phyloP scores from a whole-genome alignment of 1,140 invertebrate genomes.

The Lucilia cuprina region DNA sequence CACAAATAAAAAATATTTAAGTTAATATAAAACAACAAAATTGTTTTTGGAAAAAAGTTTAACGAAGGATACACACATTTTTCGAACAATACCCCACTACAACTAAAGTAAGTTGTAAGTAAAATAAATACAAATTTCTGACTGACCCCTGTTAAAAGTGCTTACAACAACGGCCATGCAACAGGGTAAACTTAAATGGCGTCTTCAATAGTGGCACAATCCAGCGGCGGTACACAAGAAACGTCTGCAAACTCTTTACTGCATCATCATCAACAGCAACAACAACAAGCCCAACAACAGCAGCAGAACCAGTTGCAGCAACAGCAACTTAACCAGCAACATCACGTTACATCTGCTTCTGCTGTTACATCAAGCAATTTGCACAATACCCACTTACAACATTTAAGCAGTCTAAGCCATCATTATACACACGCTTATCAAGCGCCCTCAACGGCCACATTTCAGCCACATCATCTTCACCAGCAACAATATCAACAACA shows the following conservation, averaged over 20 bases:
- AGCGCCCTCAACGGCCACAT: slow-evolving; percentile 5
- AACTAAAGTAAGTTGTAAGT: too few relatives aligned
- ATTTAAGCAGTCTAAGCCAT: slow-evolving; percentile 57
- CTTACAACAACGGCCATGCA: slow-evolving; percentile 50
- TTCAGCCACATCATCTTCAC: slow-evolving; percentile 48
- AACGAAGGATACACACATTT: slow-evolving; percentile 28
- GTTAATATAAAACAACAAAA: not conserved
- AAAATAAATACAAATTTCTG: not conserved
- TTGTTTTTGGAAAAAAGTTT: not conserved
- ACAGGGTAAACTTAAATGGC: slow-evolving; percentile 57
- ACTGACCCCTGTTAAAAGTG: not conserved
- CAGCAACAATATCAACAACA: slow-evolving; percentile 45
- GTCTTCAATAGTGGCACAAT: slow-evolving; percentile 61
- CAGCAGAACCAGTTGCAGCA: slow-evolving; percentile 43
- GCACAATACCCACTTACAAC: slow-evolving; percentile 56
- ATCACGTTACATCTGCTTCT: slow-evolving; percentile 29
- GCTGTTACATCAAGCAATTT: slow-evolving; percentile 42
- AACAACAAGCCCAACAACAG: slow-evolving; percentile 40
- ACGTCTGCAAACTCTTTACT: slow-evolving; percentile 37
- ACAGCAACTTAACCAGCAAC: slow-evolving; percentile 40
- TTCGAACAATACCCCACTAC: not conserved
- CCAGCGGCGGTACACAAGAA: slow-evolving; percentile 53
- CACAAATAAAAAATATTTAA: slow-evolving; percentile 1
- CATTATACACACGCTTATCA: slow-evolving; percentile 46
- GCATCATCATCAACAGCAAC: slow-evolving; percentile 36